Evolutionary conservation across 2,113 vertebrate genomes (phyloP).

Genomic region (Asarcornis scutulata): DNA sequence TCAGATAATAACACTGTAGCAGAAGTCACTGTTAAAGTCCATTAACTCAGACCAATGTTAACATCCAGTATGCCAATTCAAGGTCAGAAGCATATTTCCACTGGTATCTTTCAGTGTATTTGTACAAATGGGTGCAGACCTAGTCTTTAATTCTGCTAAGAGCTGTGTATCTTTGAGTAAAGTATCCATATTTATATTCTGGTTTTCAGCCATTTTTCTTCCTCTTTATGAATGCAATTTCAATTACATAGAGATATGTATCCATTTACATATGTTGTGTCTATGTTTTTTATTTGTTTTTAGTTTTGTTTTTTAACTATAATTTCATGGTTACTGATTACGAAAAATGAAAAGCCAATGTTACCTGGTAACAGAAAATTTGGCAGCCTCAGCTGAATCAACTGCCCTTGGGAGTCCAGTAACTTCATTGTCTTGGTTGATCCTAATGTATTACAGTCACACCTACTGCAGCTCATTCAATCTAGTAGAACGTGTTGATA

Average conservation of each 20-base stretch:
- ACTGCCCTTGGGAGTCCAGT: slow-evolving; percentile 25
- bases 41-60: background rate
- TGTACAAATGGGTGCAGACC: background rate
- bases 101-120: background rate
- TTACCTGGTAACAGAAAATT: background rate
- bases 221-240: background rate
- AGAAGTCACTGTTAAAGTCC: background rate
- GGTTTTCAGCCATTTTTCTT: background rate
- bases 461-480: background rate
- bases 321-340: background rate
- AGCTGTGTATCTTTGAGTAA: background rate
- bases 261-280: background rate
- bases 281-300: background rate
- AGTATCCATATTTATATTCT: background rate
- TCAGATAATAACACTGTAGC: background rate
- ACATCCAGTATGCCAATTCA: background rate
- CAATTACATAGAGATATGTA: background rate
- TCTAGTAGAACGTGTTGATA: slow-evolving; percentile 34
- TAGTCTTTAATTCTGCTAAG: background rate
- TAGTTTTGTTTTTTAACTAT: background rate
- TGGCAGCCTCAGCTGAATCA: background rate
- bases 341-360: background rate
- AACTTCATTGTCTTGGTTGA: background rate
- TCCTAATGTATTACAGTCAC: background rate
- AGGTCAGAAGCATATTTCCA: background rate